Evolutionary conservation across 2,113 vertebrate genomes (phyloP).

Genomic region (Phoxinus phoxinus): DNA sequence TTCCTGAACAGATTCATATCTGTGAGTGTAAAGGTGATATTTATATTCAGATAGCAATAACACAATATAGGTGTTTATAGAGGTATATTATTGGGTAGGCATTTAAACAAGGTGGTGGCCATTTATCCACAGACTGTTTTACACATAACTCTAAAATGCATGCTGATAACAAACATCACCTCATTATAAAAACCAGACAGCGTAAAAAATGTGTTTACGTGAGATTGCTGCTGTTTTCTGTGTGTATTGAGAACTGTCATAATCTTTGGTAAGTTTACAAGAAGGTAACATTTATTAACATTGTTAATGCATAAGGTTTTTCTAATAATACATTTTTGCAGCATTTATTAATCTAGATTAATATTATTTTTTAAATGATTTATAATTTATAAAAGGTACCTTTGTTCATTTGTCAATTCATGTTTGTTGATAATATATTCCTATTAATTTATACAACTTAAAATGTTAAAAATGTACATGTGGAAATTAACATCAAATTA

Average conservation of each 20-base stretch:
- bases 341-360: neutral
- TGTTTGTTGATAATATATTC: neutral
- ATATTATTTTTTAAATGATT: neutral
- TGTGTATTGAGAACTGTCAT: neutral
- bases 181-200: neutral
- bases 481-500: neutral
- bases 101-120: neutral
- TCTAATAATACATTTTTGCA: neutral
- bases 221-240: neutral
- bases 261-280: neutral
- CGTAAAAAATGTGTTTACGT: neutral
- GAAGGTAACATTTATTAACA: neutral
- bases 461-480: neutral
- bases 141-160: neutral
- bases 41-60: too few relatives aligned
- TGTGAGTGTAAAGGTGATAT: slow-evolving; percentile 22
- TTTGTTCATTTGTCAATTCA: neutral
- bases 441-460: neutral
- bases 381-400: neutral
- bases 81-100: neutral
- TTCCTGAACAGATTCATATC: slow-evolving; percentile 28
- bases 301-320: neutral
- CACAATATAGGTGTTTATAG: neutral
- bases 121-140: neutral
- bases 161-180: neutral